phyloP scores from a whole-genome alignment of 2,797 vertebrate genomes.

The Echiichthys vipera region DNA sequence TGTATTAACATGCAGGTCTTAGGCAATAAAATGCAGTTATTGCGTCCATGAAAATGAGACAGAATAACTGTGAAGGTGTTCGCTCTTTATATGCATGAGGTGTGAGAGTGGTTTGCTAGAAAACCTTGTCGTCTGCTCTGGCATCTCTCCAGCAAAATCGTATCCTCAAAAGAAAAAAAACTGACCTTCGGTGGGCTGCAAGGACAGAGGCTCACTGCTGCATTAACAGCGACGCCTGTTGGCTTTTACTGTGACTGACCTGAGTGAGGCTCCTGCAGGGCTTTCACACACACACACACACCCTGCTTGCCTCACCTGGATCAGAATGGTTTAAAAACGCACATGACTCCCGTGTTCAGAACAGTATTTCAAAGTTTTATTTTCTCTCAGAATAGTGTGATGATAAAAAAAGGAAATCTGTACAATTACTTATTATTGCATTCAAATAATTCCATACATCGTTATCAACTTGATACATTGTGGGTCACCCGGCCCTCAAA shows the following conservation, averaged over 20 bases:
- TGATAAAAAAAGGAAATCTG: constrained; percentile 70
- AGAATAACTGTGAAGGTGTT: constrained; percentile 17
- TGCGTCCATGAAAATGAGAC: constrained; percentile 7
- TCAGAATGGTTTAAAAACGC: neutral
- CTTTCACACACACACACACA: neutral
- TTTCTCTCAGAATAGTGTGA: constrained; percentile 71
- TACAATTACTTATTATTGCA: constrained; percentile 78
- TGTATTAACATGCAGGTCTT: constrained; percentile 7
- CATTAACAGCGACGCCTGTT: constrained; percentile 79
- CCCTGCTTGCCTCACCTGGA: neutral
- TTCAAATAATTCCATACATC: constrained; percentile 73
- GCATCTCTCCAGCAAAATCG: constrained; percentile 62
- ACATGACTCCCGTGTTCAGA: constrained; percentile 27
- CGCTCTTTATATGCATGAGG: constrained; percentile 36
- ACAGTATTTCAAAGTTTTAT: constrained; percentile 82
- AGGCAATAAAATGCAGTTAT: constrained; percentile 20
- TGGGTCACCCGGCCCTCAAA: constrained; percentile 57
- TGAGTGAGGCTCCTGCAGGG: constrained; percentile 16
- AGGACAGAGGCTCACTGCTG: constrained; percentile 68
- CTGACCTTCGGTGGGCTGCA: constrained; percentile 75
- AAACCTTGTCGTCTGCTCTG: constrained; percentile 55
- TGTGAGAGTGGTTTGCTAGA: constrained; percentile 41
- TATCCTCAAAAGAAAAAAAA: constrained; percentile 51
- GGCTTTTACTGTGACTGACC: constrained; percentile 40
- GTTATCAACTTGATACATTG: constrained; percentile 74